Conservation (phyloP, 1,140 invertebrate species). For the Lordiphosa clarofinis region DNA sequence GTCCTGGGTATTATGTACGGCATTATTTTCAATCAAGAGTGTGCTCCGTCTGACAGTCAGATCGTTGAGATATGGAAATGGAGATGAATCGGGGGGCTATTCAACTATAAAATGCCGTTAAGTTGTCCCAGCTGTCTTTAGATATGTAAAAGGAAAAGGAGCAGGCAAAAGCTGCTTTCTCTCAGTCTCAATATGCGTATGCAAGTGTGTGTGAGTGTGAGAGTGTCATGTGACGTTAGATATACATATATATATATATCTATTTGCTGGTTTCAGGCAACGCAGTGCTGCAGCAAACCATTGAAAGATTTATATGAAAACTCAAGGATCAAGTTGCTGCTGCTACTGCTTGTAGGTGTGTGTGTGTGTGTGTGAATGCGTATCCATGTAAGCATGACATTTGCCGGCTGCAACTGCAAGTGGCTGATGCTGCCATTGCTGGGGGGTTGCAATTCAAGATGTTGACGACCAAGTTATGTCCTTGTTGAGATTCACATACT, state of each 20-base stretch:
- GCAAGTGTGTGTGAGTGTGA: constrained; percentile 1
- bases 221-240: constrained; percentile 22
- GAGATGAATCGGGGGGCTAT: constrained; percentile 35
- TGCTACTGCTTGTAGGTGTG: constrained; percentile 19
- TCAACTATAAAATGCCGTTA: constrained; percentile 39
- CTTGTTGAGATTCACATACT: constrained; percentile 43
- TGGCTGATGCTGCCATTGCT: constrained; percentile 31
- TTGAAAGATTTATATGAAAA: constrained; percentile 66
- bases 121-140: constrained; percentile 20
- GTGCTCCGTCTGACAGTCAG: background rate
- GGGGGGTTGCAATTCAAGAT: constrained; percentile 32
- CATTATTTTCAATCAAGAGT: too few relatives aligned
- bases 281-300: constrained; percentile 25
- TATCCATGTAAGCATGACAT: constrained; percentile 62
- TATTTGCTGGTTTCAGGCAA: constrained; percentile 27
- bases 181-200: background rate
- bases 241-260: constrained; percentile 11
- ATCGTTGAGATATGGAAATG: constrained; percentile 36
- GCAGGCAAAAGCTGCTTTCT: constrained; percentile 31
- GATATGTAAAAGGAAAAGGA: constrained; percentile 2
- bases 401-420: constrained; percentile 63
- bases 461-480: constrained; percentile 66
- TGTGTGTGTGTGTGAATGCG: constrained; percentile 20
- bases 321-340: constrained; percentile 59
- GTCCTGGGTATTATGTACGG: too few relatives aligned